These are phyloP conservation scores for Crenuchus spilurus DNA, from an alignment of 2,797 vertebrate genomes.

Conservation along the genomic window DNA sequence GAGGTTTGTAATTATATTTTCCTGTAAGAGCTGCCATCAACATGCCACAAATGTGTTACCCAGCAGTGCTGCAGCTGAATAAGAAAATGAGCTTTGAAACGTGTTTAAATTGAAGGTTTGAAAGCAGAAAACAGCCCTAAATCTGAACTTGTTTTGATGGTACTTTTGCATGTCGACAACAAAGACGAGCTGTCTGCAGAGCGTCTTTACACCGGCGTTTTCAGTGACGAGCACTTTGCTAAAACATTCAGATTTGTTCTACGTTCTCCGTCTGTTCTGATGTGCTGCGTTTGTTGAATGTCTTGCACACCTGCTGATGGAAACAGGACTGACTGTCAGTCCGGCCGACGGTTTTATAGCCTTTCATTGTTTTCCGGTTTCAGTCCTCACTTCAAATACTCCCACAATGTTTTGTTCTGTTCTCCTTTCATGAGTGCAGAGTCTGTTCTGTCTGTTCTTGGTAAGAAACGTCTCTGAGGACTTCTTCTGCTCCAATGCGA, in stretches of 20 bases:
- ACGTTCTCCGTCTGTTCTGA: constrained; percentile 15
- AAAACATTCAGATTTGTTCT: constrained; percentile 56
- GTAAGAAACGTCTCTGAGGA: constrained; percentile 65
- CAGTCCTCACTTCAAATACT: constrained; percentile 25
- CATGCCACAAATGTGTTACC: constrained; percentile 9
- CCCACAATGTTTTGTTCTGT: constrained; percentile 26
- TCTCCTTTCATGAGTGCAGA: constrained; percentile 24
- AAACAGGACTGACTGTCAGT: constrained; percentile 57
- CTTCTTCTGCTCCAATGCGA: constrained; percentile 41
- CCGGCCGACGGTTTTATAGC: constrained; percentile 55
- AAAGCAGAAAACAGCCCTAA: constrained; percentile 22
- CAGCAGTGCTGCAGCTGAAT: constrained; percentile 8
- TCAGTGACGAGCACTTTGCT: constrained; percentile 61
- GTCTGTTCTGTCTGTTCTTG: constrained; percentile 49
- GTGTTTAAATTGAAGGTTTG: constrained; percentile 9
- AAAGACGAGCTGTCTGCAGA: constrained; percentile 33
- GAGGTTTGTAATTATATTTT: too few relatives aligned
- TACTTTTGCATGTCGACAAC: constrained; percentile 27
- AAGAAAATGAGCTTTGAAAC: constrained; percentile 9
- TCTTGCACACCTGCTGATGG: constrained; percentile 37
- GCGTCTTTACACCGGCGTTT: constrained; percentile 57
- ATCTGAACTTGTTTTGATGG: neutral
- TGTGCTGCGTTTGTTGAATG: constrained; percentile 34
- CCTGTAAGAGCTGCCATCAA: neutral
- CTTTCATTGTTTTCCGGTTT: constrained; percentile 53